Base-by-base conservation (phyloP, 2,113 vertebrate species). In the Indri indri region DNA sequence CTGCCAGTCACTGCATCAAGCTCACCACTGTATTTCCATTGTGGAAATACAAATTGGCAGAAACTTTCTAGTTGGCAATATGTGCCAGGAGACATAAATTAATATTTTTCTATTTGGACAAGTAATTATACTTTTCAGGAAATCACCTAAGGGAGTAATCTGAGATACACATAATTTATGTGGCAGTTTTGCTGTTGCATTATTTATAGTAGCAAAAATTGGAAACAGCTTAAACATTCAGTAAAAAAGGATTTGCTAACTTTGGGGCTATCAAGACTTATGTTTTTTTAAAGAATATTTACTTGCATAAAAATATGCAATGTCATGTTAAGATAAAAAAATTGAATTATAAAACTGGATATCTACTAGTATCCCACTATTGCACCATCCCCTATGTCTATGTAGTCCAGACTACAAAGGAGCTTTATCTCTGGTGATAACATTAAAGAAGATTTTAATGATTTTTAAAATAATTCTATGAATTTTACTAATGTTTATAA, bases 401-500 rank as follows among this genome's bases (percentile, higher is more conserved):
- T 4, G 20, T 34, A 45, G 63, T 40, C 11, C 54, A 68, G 30
- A 95, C 65, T 61, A 59, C 95, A 76, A 83, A 23, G 16, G 34
- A 63, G 12, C 10, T 89, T 79, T 80, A 45, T 61, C 47, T 86
- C 32, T 47, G 59, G 1, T 59, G 71, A 95, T 65, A 5, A 45
- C 2, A 37, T 92, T 65, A 93, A 81, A 88, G 32, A 68, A 54
- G 25, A 34, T 37, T 76, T 88, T 76, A 52, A 52, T 37, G 13
- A 50, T 68, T 40, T 47, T 85, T 87, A 61, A 25, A 30, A 50
- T 40, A 83, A 7, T 93, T 90, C 45, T 65, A 20, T 74, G 30
- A 92, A 71, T 83, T 86, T 91, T 92, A 47, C 20, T 80, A 23
- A 73, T 40, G 37, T 97, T 96, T 74, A 81, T 5, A 54, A 42